Evolutionary conservation across 2,888 invertebrate species (phyloP).

Genomic region (Polylopha cassiicola): DNA sequence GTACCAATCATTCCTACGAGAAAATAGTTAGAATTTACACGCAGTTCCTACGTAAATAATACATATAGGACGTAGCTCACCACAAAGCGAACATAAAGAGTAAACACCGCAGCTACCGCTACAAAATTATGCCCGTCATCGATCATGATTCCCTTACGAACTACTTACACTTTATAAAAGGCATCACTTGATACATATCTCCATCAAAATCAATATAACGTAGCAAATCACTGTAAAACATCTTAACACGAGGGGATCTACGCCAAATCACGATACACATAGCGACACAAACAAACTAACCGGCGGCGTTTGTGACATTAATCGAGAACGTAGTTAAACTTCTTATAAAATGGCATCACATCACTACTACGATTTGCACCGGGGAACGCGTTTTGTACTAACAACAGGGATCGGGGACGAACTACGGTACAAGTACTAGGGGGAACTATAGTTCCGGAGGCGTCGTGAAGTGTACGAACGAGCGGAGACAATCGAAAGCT

Average conservation of each 20-base stretch:
- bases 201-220: constrained; percentile 50
- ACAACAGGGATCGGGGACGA: constrained; percentile 36
- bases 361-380: constrained; percentile 52
- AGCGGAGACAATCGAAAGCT: too few species aligned
- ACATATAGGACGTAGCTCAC: constrained; percentile 49
- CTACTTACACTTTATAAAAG: constrained; percentile 73
- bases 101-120: constrained; percentile 50
- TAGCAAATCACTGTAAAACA: constrained; percentile 58
- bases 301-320: constrained; percentile 8
- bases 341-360: constrained; percentile 51
- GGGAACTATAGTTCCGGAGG: too few species aligned
- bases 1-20: constrained; percentile 20
- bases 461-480: too few species aligned
- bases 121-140: constrained; percentile 58
- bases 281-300: constrained; percentile 37
- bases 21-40: constrained; percentile 17
- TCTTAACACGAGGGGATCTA: constrained; percentile 53
- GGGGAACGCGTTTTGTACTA: constrained; percentile 68
- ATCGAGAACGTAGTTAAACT: constrained; percentile 50
- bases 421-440: constrained; percentile 41
- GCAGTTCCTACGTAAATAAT: constrained; percentile 37
- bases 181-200: constrained; percentile 65
- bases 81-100: constrained; percentile 45
- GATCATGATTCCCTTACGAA: constrained; percentile 52
- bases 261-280: constrained; percentile 62